Base-by-base conservation (phyloP, 2,888 invertebrate genomes). In the Plagodis dolabraria region DNA sequence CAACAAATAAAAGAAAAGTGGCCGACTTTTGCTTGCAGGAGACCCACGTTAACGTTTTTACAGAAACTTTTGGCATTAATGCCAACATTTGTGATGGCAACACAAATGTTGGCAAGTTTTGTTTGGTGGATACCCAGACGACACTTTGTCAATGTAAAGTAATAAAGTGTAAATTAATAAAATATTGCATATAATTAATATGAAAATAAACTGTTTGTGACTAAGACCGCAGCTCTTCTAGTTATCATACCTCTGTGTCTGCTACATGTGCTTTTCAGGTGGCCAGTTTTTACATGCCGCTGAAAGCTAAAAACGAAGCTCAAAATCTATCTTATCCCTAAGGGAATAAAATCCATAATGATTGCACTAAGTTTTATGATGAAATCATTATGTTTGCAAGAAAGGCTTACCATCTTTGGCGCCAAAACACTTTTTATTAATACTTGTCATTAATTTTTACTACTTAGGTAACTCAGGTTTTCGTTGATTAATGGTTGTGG, bases 341-440 rank as follows among this genome's bases (percentile, higher is more conserved):
- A 4, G 1, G 0, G 0, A 0, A 52, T 68, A 74, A 46, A 50
- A 47, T 53, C 53, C 7, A 67, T 54, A 57, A 56, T 72, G 2
- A 7, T 46, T 35, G 33, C 10, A 5, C 11, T 22, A 6, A n/a
- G 4, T 44, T 42, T 52, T 48, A 9, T 9, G 7, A 7, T n/a
- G 6, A 22, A 34, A 34, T 36, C n/a, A 36, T 50, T n/a, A 11
- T n/a, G 34, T 35, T 54, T 10, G 58, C 48, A 47, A 56, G 58
- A 46, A 74, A 57, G 45, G 72, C 77, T 68, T 76, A 72, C 74
- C 54, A 69, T 78, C 76, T 80, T 88, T 86, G 84, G 85, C 86
- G 88, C 63, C 62, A 64, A 65, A 59, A 61, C 51, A 38, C 10
- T 49, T 62, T 65, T 64, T 62, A 60, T 65, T 57, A 53, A 55